Base-by-base conservation (phyloP, 2,797 vertebrate species). In the Lepidocolaptes lacrymiger region DNA sequence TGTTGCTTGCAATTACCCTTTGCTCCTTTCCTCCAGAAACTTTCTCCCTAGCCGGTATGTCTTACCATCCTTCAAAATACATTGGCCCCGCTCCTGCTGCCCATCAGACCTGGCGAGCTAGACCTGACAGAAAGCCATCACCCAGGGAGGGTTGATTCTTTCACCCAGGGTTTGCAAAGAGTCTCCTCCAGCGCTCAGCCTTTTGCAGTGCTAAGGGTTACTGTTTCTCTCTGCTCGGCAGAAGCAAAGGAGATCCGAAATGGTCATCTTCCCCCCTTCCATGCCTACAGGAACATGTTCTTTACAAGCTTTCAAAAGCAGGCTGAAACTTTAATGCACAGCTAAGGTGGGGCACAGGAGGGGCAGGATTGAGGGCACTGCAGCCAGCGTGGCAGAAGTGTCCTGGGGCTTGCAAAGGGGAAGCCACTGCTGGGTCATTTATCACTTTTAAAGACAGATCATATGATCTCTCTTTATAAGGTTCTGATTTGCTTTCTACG, bases 1-100 rank as follows among this genome's bases (percentile, higher is more conserved):
- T 68, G 58, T 89, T 41, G 88, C 69, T 72, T 78, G 64, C 79
- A 68, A 83, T 94, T 94, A 83, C 64, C 72, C 79, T 92, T 93
- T 85, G 69, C 34, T 58, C n/a, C 66, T 92, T 91, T 85, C 30
- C 18, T 77, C 48, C 75, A 72, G 56, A 58, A 72, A 55, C 61
- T 89, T 89, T 80, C 62, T 88, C 88, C 43, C 84, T 80, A 32
- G 12, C 78, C 71, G 23, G 19, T 93, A 9, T 4, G 5, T 71
- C 80, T 91, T 64, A 66, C 54, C 22, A 3, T 84, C 51, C 46
- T 88, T 93, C 58, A 34, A 59, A 83, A 54, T 46, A 27, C 55
- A 54, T 23, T 0, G 0, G 37, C 21, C 37, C 2, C 0, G 1
- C 54, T 92, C 52, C 58, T 89, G 64, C 71, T 89, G 61, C 56